Evolutionary conservation across 2,888 invertebrate genomes (phyloP), one percentile per base, ranked within the genome.

Genomic region (Isotomurus palustris): DNA sequence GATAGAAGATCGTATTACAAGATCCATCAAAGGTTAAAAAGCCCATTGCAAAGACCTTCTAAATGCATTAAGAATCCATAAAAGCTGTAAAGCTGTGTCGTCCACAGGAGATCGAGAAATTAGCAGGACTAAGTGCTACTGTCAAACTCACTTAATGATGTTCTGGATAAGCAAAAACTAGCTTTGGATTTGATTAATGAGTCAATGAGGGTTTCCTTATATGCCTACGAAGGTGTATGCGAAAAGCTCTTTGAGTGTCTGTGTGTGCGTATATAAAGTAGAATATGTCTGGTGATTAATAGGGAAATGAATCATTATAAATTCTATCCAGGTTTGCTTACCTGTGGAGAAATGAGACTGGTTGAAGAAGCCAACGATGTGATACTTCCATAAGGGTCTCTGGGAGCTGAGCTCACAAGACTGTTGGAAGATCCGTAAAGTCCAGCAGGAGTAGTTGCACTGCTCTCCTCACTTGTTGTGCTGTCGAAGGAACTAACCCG

Each of bases 321-420:
- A 32, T 32, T 10, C 32, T 32, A 32, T 32, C 10, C 14, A 32
- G 14, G 14, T 32, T 4, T 24, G 27, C 64, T 70, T 72, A 76
- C 77, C 74, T 81, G 80, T 56, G 80, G 80, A 6, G 80, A 80
- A 65, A 81, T 81, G 28, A 81, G 73, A 65, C 81, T 81, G 12
- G 81, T 81, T 40, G 80, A 79, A 14, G 80, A 81, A 1, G 81
- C 80, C 28, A 81, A 71, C 1, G 81, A 81, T 17, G 80, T 80
- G 65, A 81, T 80, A 67, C 80, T 80, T 8, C 81, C 81, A 66
- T 80, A 81, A 66, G 79, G 80, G 67, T 76, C 77, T 53, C 74
- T 54, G 8, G 63, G 66, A 28, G 73, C 60, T 36, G 68, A 66
- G 48, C 64, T 67, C 19, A 72, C 70, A 25, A 75, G 70, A 58